These are phyloP conservation scores for Rhinolophus sinicus DNA, from an alignment of 2,113 vertebrate genomes.

Conservation along the genomic window DNA sequence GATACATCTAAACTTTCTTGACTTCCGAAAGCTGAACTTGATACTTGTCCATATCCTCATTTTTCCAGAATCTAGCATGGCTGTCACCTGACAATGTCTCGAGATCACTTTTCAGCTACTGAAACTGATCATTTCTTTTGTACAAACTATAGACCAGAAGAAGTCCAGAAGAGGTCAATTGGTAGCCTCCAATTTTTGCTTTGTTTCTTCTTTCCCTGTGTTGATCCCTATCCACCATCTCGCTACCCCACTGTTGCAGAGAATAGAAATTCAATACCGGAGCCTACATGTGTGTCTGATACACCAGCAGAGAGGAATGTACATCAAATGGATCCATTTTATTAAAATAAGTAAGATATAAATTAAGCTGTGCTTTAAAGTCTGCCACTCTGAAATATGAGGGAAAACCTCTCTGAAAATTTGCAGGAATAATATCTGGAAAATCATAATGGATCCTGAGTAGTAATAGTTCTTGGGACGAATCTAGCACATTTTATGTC, in stretches of 20 bases:
- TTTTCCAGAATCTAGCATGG: neutral
- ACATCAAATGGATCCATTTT: neutral
- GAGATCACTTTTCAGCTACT: neutral
- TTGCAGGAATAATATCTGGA: neutral
- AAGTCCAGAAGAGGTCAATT: neutral
- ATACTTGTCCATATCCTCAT: neutral
- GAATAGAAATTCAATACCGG: neutral
- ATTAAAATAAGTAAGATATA: slow-evolving; percentile 52
- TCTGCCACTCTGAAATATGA: neutral
- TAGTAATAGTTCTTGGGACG: neutral
- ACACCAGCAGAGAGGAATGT: neutral
- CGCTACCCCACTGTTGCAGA: fast-evolving
- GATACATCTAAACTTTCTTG: neutral
- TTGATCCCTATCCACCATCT: neutral
- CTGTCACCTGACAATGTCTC: neutral
- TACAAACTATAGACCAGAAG: neutral
- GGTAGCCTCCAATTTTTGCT: neutral
- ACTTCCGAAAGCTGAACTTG: neutral
- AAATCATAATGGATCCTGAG: neutral
- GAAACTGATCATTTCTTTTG: neutral
- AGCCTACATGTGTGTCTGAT: neutral
- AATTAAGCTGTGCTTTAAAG: neutral
- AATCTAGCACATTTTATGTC: neutral
- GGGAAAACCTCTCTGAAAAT: neutral
- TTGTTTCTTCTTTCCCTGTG: neutral